Evolutionary conservation across 2,888 invertebrate species (phyloP).

Genomic region (Rutpela maculata): DNA sequence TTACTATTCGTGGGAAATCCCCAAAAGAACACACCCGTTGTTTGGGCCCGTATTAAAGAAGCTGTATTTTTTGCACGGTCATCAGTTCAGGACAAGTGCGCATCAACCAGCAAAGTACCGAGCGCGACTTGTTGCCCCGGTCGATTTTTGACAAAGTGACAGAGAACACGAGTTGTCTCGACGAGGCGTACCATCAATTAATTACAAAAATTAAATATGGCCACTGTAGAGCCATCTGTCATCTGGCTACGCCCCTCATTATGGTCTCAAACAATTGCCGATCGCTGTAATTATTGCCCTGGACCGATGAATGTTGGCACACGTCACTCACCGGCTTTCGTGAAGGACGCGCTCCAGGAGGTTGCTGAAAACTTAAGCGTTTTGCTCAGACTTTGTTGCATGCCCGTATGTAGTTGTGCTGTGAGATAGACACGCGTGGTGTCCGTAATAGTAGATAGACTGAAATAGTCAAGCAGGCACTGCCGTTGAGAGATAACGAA

Average conservation of each 20-base stretch:
- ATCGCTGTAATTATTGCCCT: slow-evolving; percentile 23
- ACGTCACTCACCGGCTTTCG: slow-evolving; percentile 26
- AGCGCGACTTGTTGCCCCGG: slow-evolving; percentile 3
- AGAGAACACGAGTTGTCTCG: slow-evolving; percentile 36
- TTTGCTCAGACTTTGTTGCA: neutral
- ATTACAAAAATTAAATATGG: slow-evolving; percentile 41
- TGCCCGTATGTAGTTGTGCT: neutral
- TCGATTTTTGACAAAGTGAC: slow-evolving; percentile 33
- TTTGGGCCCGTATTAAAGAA: neutral
- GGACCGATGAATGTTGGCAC: slow-evolving; percentile 22
- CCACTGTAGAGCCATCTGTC: slow-evolving; percentile 37
- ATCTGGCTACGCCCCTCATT: slow-evolving; percentile 42
- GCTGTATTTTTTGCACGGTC: neutral
- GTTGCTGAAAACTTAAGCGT: slow-evolving; percentile 9
- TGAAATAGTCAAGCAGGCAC: neutral
- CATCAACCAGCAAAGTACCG: slow-evolving; percentile 4
- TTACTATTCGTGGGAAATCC: neutral
- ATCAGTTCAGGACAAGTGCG: slow-evolving; percentile 5
- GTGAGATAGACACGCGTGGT: neutral
- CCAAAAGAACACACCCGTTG: neutral
- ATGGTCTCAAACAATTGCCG: slow-evolving; percentile 37
- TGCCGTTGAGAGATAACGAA: neutral
- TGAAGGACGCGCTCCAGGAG: slow-evolving; percentile 10
- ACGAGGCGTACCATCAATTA: slow-evolving; percentile 35
- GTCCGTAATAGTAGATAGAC: slow-evolving; percentile 3